These are phyloP conservation scores for Syngnathus typhle DNA, from an alignment of 2,113 vertebrate species.

Conservation along the genomic window DNA sequence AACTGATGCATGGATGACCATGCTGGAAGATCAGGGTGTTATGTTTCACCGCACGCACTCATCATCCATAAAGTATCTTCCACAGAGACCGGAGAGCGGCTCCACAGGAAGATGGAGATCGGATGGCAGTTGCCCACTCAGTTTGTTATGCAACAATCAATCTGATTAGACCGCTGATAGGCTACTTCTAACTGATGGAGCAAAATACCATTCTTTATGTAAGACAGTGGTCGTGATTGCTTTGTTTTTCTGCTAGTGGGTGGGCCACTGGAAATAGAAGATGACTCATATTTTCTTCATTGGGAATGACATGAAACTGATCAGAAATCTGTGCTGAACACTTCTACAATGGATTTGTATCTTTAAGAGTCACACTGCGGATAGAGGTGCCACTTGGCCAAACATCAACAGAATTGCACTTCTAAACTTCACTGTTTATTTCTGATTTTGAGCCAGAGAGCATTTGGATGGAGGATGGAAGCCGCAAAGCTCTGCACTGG, in stretches of 20 bases:
- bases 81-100: constrained; percentile 34
- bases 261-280: constrained; percentile 5
- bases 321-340: neutral
- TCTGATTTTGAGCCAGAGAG: constrained; percentile 13
- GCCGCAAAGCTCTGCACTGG: constrained; percentile 27
- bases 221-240: constrained; percentile 37
- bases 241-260: constrained; percentile 6
- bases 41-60: constrained; percentile 43
- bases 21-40: constrained; percentile 28
- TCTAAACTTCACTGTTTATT: neutral
- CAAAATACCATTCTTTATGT: constrained; percentile 43
- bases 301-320: neutral
- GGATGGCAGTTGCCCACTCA: constrained; percentile 56
- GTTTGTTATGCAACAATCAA: constrained; percentile 63
- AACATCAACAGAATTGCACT: neutral
- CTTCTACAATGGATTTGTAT: neutral
- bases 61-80: constrained; percentile 54
- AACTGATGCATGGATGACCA: constrained; percentile 49
- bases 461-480: constrained; percentile 43
- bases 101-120: constrained; percentile 53
- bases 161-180: constrained; percentile 60
- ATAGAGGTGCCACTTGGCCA: neutral
- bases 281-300: constrained; percentile 8
- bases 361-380: neutral
- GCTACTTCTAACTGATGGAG: constrained; percentile 42